phyloP scores from a whole-genome alignment of 2,113 vertebrate species.

The Oophaga pumilio region DNA sequence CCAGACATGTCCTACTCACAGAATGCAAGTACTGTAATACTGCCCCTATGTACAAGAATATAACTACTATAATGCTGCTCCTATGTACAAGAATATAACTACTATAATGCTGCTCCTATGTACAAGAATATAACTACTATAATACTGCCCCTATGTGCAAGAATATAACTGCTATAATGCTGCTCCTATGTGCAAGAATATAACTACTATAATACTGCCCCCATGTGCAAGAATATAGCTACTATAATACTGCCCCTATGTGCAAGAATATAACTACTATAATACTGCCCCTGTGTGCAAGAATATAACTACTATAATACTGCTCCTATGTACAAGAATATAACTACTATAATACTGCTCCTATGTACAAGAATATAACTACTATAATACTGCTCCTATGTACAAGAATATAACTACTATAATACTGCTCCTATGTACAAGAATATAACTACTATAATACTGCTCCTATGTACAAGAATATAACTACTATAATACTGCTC shows the following conservation, averaged over 20 bases:
- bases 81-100: conserved; percentile 1
- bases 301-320: conserved; percentile 10
- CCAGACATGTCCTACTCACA: not conserved
- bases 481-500: conserved; percentile 5
- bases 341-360: not conserved
- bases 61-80: not conserved
- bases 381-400: not conserved
- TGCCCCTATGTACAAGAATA: not conserved
- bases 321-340: not conserved
- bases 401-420: conserved; percentile 10
- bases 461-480: conserved; percentile 1
- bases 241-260: not conserved
- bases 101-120: not conserved
- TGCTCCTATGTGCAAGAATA: not conserved
- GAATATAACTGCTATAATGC: not conserved
- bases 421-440: not conserved
- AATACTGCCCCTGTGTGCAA: not conserved
- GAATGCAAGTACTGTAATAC: not conserved
- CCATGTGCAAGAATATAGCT: not conserved
- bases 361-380: conserved; percentile 13
- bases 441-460: conserved; percentile 13
- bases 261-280: conserved; percentile 7
- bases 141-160: not conserved
- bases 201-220: not conserved
- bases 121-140: not conserved